phyloP scores from a whole-genome alignment of 2,797 vertebrate species.

The Urocyon cinereoargenteus region DNA sequence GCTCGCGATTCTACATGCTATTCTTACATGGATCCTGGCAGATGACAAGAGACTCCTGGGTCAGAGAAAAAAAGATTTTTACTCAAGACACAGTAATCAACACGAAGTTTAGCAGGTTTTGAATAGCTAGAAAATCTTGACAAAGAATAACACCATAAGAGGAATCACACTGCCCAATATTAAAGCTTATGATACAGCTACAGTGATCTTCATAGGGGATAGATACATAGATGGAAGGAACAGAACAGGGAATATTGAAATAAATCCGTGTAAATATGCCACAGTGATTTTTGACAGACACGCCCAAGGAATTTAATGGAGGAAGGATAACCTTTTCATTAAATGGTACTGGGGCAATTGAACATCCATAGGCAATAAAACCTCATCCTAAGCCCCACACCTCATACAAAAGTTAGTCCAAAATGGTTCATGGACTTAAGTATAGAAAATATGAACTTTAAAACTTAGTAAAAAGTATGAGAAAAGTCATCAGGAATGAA shows the following conservation, averaged over 20 bases:
- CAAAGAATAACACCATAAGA: background rate
- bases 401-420: background rate
- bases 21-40: background rate
- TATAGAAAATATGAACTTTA: background rate
- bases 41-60: background rate
- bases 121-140: background rate
- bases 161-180: background rate
- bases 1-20: background rate
- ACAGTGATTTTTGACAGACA: background rate
- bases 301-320: background rate
- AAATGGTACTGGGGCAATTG: background rate
- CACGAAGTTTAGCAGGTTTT: background rate
- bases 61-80: background rate
- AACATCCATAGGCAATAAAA: too few relatives aligned
- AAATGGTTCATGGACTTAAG: background rate
- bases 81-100: background rate
- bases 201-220: background rate
- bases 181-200: background rate
- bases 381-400: background rate
- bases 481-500: background rate
- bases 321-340: background rate
- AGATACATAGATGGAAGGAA: background rate
- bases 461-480: background rate
- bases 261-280: background rate
- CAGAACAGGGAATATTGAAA: background rate